Percentiles rank a stretch among this genome's conserved stretches.
phyloP scores from a whole-genome alignment of 2,797 vertebrate genomes.

The Poecilia wingei region DNA sequence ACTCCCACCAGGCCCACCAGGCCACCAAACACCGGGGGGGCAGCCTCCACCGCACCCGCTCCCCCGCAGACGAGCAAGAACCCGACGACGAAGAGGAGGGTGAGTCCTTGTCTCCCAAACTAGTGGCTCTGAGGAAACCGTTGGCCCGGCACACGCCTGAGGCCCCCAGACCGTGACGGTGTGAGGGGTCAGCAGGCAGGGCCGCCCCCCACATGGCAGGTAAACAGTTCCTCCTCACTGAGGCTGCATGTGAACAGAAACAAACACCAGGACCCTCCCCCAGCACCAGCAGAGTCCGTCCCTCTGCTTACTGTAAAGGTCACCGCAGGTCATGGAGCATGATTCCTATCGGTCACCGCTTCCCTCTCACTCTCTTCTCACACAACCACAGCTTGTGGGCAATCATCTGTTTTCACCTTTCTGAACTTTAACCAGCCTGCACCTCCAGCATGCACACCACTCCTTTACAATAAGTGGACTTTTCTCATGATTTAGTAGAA shows the following conservation, averaged over 20 bases:
- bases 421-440: slow-evolving; percentile 14
- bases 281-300: slow-evolving; percentile 42
- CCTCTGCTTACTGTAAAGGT: slow-evolving; percentile 44
- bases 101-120: slow-evolving; percentile 86
- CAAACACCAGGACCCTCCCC: slow-evolving; percentile 53
- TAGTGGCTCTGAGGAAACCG: slow-evolving; percentile 83
- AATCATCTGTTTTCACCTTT: slow-evolving; percentile 36
- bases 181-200: slow-evolving; percentile 76
- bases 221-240: slow-evolving; percentile 38
- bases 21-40: slow-evolving; percentile 63
- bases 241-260: slow-evolving; percentile 74
- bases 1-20: slow-evolving; percentile 82
- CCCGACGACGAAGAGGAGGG: slow-evolving; percentile 87
- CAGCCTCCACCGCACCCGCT: slow-evolving; percentile 80
- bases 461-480: slow-evolving; percentile 22
- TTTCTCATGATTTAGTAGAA: not conserved
- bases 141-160: slow-evolving; percentile 74
- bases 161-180: slow-evolving; percentile 79
- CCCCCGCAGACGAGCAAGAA: slow-evolving; percentile 86
- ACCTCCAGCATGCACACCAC: slow-evolving; percentile 4
- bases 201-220: slow-evolving; percentile 24
- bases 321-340: slow-evolving; percentile 64
- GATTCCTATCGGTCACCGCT: slow-evolving; percentile 53
- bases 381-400: slow-evolving; percentile 48
- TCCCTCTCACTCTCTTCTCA: slow-evolving; percentile 24